These are phyloP conservation scores for Glyptemys insculpta DNA, from an alignment of 2,797 vertebrate species.

Conservation along the genomic window DNA sequence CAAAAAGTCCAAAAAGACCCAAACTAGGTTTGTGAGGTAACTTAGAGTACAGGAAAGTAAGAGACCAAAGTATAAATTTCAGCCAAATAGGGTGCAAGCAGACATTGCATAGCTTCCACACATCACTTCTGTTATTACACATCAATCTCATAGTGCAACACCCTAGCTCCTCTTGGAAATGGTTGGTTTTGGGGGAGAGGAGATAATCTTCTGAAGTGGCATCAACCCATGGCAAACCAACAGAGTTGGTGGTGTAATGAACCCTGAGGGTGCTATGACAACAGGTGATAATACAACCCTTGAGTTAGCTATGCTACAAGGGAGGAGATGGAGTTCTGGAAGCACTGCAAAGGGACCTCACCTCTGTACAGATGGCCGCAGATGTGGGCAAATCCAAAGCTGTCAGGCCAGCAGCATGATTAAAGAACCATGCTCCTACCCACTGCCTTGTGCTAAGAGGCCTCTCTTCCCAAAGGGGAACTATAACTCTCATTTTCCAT, in stretches of 20 bases:
- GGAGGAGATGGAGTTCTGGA: not conserved
- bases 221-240: not conserved
- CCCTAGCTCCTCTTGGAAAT: not conserved
- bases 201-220: not conserved
- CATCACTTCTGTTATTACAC: not conserved
- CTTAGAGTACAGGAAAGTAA: not conserved
- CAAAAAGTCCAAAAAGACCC: accelerated
- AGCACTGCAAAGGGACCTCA: not conserved
- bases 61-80: not conserved
- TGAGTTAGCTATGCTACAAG: not conserved
- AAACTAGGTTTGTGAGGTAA: not conserved
- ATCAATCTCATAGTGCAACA: not conserved
- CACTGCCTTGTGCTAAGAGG: no score
- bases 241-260: not conserved
- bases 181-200: not conserved
- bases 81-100: accelerated
- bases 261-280: not conserved
- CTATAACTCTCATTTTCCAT: no score
- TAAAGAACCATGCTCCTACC: no score
- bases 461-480: no score
- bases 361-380: not conserved
- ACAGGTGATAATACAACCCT: not conserved
- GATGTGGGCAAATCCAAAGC: no score
- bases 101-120: no score
- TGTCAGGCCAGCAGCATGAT: no score